Conservation (phyloP, 2,113 vertebrate species). For the Eulacestoma nigropectus region DNA sequence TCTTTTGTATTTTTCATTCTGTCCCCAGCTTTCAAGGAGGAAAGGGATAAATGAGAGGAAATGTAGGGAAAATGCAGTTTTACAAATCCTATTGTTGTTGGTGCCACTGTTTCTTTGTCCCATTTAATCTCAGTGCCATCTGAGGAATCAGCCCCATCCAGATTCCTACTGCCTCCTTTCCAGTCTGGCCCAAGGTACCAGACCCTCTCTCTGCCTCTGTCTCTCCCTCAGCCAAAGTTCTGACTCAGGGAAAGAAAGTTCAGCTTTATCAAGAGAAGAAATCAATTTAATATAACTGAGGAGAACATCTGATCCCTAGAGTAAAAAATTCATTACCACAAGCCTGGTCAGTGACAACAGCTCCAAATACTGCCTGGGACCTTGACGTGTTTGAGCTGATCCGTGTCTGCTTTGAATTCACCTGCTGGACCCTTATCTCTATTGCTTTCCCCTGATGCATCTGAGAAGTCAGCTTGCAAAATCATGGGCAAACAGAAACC, state of each 20-base stretch:
- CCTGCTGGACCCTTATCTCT: background rate
- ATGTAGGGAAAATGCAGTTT: background rate
- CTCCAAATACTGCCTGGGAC: background rate
- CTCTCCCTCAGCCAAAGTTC: background rate
- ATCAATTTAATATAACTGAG: background rate
- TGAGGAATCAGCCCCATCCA: background rate
- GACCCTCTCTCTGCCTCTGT: background rate
- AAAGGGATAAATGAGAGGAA: background rate
- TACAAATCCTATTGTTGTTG: background rate
- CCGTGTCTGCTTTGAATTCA: background rate
- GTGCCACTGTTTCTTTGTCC: background rate
- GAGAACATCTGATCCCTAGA: background rate
- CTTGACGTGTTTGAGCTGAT: background rate
- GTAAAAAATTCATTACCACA: background rate
- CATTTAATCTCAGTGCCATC: background rate
- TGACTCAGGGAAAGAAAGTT: background rate
- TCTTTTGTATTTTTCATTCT: constrained; percentile 3
- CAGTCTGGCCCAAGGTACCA: background rate
- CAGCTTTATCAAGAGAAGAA: background rate
- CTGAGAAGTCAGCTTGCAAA: background rate
- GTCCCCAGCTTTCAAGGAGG: background rate
- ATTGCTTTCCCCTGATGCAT: background rate
- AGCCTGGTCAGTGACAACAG: background rate
- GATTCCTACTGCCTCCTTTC: background rate
- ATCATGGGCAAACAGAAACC: background rate